Base-by-base conservation (phyloP, 2,888 invertebrate species). In the Tuberolachnus salignus region DNA sequence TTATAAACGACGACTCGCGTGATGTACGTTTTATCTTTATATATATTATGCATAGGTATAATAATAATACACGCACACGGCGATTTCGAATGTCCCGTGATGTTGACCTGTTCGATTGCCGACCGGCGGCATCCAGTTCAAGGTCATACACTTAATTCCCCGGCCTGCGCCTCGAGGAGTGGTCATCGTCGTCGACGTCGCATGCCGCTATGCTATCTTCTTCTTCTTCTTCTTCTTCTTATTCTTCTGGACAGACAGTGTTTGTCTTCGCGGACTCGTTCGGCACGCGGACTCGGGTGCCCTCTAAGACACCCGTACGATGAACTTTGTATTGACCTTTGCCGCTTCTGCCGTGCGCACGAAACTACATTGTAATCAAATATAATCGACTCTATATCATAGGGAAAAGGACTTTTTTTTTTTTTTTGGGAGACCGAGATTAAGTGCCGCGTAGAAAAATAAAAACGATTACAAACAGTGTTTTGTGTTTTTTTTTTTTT, bases 71-170 rank as follows among this genome's bases (percentile, higher is more conserved):
- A n/a, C 63, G 34, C 59, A 46, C 46, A 21, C 51, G 69, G 44
- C 42, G 57, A 59, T 78, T 78, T 78, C 42, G 64, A 78, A 78
- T 69, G 59, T 75, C 66, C 66, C 44, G 66, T 14, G 66, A 73
- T 42, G 63, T 59, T 57, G 78, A 78, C 78, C 69, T 66, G 78
- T 78, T 69, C 69, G 42, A 67, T 66, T 51, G 46, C 26, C 59
- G 70, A 44, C 26, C 26, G 59, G 59, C 34, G 67, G 67, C 78
- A 69, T 67, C 59, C 78, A 49, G 69, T 69, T 78, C 78, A 78
- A 78, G 78, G 78, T 78, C 59, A 49, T 67, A 34, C 16, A 14
- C 23, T 42, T 75, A 57, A 57, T 75, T 67, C 57, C 9, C 34
- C 46, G 19, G 19, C 55, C n/a, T 9, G n/a, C 34, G 19, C 1